Conservation (phyloP, 1,140 invertebrate species). For the Drosophila sulfurigaster region DNA sequence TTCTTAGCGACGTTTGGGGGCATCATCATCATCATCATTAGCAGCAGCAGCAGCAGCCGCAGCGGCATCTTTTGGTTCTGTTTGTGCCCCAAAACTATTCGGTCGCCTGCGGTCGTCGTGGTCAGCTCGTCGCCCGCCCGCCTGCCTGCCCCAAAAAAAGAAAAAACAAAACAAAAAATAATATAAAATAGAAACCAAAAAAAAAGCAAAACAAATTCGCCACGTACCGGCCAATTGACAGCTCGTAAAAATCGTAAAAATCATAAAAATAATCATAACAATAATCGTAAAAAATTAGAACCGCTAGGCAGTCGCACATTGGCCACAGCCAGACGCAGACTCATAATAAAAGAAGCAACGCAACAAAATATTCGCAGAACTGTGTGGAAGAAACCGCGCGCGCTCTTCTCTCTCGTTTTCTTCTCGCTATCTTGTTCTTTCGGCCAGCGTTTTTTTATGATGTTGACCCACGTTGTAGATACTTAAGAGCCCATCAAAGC, state of each 20-base stretch:
- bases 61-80: constrained; percentile 46
- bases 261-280: constrained; percentile 80
- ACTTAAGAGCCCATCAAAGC: constrained; percentile 46
- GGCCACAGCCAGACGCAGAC: constrained; percentile 54
- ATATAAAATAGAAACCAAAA: too few species aligned
- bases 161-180: background rate
- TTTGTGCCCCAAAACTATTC: constrained; percentile 54
- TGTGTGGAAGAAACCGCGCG: constrained; percentile 48
- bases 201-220: constrained; percentile 1
- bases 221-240: constrained; percentile 62
- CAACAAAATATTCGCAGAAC: constrained; percentile 14
- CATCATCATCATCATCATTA: constrained; percentile 7
- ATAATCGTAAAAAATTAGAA: constrained; percentile 81
- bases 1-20: constrained; percentile 32
- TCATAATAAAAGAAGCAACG: constrained; percentile 1
- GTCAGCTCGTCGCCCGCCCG: constrained; percentile 48
- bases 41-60: background rate
- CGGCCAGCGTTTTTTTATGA: constrained; percentile 38
- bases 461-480: constrained; percentile 37
- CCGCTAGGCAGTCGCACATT: constrained; percentile 60
- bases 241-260: constrained; percentile 74
- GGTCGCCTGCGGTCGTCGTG: constrained; percentile 56
- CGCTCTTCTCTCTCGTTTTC: constrained; percentile 22
- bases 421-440: constrained; percentile 4
- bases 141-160: constrained; percentile 15